These are phyloP conservation scores for Hydraecia micacea DNA, from an alignment of 2,888 invertebrate species.

Conservation along the genomic window DNA sequence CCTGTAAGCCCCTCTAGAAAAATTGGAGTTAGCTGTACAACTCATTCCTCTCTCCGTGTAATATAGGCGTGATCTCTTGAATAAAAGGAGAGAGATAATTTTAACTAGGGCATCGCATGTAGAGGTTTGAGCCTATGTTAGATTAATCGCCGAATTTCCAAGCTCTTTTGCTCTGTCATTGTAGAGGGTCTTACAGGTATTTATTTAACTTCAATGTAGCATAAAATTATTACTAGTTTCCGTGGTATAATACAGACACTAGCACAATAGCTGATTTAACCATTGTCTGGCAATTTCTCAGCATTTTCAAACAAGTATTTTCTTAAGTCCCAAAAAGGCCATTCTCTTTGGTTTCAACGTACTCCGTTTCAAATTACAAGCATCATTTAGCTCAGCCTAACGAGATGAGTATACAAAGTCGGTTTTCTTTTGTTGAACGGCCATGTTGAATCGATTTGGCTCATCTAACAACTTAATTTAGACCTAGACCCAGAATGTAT, in stretches of 20 bases:
- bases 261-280: not conserved
- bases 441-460: slow-evolving; percentile 47
- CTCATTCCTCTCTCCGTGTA: too few relatives aligned
- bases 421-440: slow-evolving; percentile 34
- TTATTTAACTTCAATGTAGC: too few relatives aligned
- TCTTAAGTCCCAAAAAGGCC: not conserved
- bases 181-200: too few relatives aligned
- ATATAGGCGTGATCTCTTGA: too few relatives aligned
- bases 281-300: not conserved
- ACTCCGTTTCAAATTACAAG: slow-evolving; percentile 47
- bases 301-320: not conserved
- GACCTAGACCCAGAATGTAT: slow-evolving; percentile 36
- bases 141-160: not conserved
- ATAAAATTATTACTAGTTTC: not conserved
- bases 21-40: too few relatives aligned
- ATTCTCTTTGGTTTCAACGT: slow-evolving; percentile 9
- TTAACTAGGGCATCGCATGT: too few relatives aligned
- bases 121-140: not conserved
- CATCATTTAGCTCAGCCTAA: slow-evolving; percentile 47
- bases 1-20: too few relatives aligned
- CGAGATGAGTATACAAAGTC: slow-evolving; percentile 25
- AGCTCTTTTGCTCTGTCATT: not conserved
- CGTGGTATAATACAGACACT: not conserved
- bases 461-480: slow-evolving; percentile 46
- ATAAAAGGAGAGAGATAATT: not conserved